phyloP scores from a whole-genome alignment of 1,140 invertebrate genomes.

The Heliconius himera region DNA sequence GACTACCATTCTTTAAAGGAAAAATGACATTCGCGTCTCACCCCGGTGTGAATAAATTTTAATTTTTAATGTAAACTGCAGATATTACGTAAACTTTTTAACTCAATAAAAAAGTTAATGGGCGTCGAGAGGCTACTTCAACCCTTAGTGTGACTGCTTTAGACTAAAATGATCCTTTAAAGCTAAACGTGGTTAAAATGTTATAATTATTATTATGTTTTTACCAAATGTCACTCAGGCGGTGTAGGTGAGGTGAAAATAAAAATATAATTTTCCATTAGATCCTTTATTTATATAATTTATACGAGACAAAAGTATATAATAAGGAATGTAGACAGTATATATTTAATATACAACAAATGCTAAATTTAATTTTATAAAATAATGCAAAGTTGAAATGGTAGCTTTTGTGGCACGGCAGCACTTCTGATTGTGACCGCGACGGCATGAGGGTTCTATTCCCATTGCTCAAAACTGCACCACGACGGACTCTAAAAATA shows the following conservation, averaged over 20 bases:
- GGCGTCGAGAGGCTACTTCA: constrained; percentile 15
- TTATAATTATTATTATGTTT: neutral
- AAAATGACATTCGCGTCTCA: neutral
- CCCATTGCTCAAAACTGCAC: no score
- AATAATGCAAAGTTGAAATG: no score
- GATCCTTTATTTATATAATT: neutral
- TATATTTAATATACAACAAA: no score
- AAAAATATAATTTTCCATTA: neutral
- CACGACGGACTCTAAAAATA: no score
- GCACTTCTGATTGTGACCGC: no score
- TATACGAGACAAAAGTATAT: no score
- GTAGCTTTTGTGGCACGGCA: no score
- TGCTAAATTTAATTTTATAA: no score
- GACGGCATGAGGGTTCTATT: no score
- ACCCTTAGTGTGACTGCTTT: constrained; percentile 12
- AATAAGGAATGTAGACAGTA: no score
- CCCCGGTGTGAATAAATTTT: neutral
- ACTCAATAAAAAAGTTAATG: constrained; percentile 19
- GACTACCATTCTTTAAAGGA: neutral
- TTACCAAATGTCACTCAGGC: no score
- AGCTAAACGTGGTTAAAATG: constrained; percentile 15
- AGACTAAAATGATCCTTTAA: constrained; percentile 14
- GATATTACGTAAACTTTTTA: constrained; percentile 6
- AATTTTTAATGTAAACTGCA: constrained; percentile 12
- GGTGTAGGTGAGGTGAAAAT: neutral